Conservation (phyloP, 1,140 invertebrate genomes). For the Pantala flavescens region DNA sequence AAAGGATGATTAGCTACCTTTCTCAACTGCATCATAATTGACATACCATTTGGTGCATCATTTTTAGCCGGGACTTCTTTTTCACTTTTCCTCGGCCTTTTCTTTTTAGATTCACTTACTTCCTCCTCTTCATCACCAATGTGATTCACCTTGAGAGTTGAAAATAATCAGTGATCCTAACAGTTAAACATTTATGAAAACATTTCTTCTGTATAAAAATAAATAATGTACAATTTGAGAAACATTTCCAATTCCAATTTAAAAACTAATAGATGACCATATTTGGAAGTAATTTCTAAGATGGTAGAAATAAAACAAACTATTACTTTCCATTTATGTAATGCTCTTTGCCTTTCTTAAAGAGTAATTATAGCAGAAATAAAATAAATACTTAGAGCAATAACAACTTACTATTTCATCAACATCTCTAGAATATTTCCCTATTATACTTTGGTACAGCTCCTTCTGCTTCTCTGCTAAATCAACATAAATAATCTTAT, state of each 20-base stretch:
- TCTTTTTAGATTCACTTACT: not conserved
- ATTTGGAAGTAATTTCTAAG: too few relatives aligned
- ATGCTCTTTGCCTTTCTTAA: too few relatives aligned
- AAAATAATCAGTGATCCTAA: too few relatives aligned
- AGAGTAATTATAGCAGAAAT: too few relatives aligned
- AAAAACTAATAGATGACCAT: too few relatives aligned
- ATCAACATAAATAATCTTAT: constrained; percentile 49
- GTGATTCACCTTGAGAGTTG: not conserved
- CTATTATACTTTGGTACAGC: constrained; percentile 55
- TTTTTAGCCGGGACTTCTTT: constrained; percentile 33
- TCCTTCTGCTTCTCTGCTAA: constrained; percentile 60
- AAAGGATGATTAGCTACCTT: constrained; percentile 85
- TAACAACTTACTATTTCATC: not conserved
- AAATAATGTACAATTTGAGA: too few relatives aligned
- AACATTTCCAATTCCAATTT: too few relatives aligned
- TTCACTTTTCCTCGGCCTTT: constrained; percentile 15
- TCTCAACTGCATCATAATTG: constrained; percentile 80
- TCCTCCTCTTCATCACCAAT: not conserved
- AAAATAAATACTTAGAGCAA: not conserved
- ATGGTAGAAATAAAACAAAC: too few relatives aligned
- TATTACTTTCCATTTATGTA: too few relatives aligned
- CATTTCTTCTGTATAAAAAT: too few relatives aligned
- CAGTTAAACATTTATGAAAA: too few relatives aligned
- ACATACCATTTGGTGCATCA: constrained; percentile 35
- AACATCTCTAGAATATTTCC: not conserved